A percentile compares a stretch with the other conserved stretches of the same genome.
phyloP scores from a whole-genome alignment of 2,888 invertebrate species.

The Heliconius aoede region DNA sequence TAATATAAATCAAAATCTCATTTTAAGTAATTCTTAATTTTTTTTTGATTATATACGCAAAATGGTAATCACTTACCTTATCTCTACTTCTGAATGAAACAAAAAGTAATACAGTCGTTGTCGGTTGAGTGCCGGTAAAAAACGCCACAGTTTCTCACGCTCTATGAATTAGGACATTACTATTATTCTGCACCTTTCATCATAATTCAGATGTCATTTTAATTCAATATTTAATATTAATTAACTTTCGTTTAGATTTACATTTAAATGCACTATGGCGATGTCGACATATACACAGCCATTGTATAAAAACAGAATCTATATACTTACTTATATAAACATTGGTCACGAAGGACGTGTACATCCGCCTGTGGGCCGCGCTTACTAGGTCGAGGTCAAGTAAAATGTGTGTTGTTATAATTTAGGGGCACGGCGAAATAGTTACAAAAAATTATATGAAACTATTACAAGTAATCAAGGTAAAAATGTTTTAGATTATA shows the following conservation, averaged over 20 bases:
- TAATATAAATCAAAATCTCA: background rate
- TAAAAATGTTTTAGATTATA: background rate
- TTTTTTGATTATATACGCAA: too few species aligned
- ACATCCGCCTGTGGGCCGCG: background rate
- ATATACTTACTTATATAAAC: background rate
- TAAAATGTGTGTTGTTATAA: conserved; percentile 11
- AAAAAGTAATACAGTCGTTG: too few species aligned
- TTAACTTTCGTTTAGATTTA: too few species aligned
- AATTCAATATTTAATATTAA: too few species aligned
- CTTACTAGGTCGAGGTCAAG: conserved; percentile 23
- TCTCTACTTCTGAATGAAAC: too few species aligned
- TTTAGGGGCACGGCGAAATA: conserved; percentile 7
- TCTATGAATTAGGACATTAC: too few species aligned
- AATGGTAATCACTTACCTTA: too few species aligned
- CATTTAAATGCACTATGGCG: background rate
- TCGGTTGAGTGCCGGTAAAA: too few species aligned
- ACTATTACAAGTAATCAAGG: background rate
- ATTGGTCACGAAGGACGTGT: conserved; percentile 13
- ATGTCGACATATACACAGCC: background rate
- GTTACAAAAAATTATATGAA: background rate
- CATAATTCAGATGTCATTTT: too few species aligned
- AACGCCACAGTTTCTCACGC: too few species aligned
- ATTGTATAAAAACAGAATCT: background rate
- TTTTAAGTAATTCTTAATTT: too few species aligned
- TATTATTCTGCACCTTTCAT: too few species aligned